A percentile compares a stretch with the other conserved stretches of the same genome.
phyloP scores from a whole-genome alignment of 2,797 vertebrate genomes.

The Poeciliopsis gracilis region DNA sequence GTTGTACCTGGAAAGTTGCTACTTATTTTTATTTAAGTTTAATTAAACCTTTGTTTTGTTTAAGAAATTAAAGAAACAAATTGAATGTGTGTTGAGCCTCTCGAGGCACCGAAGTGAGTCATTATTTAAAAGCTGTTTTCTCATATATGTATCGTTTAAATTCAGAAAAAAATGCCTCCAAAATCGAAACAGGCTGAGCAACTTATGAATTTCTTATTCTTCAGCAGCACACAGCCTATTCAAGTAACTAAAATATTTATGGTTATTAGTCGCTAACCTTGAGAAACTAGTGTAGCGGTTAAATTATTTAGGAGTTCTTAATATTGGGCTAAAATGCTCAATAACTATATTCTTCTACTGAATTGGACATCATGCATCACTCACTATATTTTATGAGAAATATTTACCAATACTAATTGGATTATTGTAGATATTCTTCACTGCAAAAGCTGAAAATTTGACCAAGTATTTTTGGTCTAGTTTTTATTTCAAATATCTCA shows the following conservation, averaged over 20 bases:
- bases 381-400: neutral
- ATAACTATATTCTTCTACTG: neutral
- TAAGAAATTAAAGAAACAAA: neutral
- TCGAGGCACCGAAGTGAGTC: neutral
- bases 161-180: neutral
- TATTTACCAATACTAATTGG: neutral
- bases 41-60: neutral
- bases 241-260: neutral
- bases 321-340: neutral
- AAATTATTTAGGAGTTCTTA: neutral
- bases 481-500: too few species aligned
- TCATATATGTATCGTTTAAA: neutral
- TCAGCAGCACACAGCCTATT: neutral
- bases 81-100: neutral
- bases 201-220: neutral
- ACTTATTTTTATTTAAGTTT: neutral
- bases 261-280: neutral
- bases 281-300: neutral
- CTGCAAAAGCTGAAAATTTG: too few species aligned
- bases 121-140: neutral
- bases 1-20: neutral
- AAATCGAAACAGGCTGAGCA: neutral
- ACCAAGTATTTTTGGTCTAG: too few species aligned
- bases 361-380: neutral
- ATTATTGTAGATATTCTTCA: neutral